These are phyloP conservation scores for Schizaphis graminum DNA, from an alignment of 2,888 invertebrate genomes.

Conservation along the genomic window DNA sequence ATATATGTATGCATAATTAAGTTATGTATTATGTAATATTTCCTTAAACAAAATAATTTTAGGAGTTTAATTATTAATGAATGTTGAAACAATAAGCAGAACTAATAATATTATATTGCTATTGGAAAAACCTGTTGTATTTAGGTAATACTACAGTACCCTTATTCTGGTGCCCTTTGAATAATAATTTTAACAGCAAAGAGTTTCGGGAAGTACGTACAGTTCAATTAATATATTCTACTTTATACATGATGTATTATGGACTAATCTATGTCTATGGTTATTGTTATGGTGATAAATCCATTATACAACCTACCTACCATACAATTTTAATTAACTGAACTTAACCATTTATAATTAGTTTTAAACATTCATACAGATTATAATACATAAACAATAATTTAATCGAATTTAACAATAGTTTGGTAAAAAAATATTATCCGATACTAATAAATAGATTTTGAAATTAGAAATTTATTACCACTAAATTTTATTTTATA, in stretches of 20 bases:
- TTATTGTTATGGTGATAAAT: too few relatives aligned
- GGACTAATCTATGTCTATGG: not conserved
- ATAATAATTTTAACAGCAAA: not conserved
- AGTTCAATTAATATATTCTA: not conserved
- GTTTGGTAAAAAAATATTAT: too few relatives aligned
- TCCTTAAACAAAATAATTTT: not conserved
- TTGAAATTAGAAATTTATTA: too few relatives aligned
- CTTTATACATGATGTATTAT: not conserved
- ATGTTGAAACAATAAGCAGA: not conserved
- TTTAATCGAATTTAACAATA: too few relatives aligned
- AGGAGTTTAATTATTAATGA: not conserved
- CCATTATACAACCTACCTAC: too few relatives aligned
- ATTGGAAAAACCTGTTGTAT: not conserved
- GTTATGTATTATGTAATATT: not conserved
- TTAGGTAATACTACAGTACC: not conserved
- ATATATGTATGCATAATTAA: not conserved
- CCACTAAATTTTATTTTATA: too few relatives aligned
- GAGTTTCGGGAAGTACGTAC: not conserved
- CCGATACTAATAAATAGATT: too few relatives aligned
- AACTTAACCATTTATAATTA: too few relatives aligned
- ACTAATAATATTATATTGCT: not conserved
- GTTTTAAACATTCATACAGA: too few relatives aligned
- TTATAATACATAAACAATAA: too few relatives aligned
- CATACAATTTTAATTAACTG: too few relatives aligned
- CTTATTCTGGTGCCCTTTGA: not conserved